Conservation (phyloP, 2,797 vertebrate genomes). For the Eurystomus glaucurus region DNA sequence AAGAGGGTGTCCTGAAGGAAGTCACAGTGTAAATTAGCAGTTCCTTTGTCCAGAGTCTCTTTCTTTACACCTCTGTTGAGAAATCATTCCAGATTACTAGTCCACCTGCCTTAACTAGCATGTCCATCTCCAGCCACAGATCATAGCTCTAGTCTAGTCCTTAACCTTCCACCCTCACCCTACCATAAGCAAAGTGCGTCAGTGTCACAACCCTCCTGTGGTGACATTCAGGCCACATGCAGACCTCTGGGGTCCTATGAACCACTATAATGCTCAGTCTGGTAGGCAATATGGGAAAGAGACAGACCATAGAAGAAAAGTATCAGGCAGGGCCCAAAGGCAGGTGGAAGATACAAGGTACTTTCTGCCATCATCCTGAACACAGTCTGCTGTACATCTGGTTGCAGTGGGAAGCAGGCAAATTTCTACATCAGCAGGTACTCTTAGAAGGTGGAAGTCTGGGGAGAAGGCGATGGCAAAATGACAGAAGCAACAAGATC, state of each 20-base stretch:
- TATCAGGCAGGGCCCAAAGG: not conserved
- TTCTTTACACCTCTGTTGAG: not conserved
- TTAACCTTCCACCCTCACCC: not conserved
- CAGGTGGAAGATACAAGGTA: not conserved
- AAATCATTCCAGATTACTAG: not conserved
- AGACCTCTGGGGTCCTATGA: rapidly evolving
- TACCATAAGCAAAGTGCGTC: not conserved
- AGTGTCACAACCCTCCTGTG: not conserved
- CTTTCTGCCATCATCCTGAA: not conserved
- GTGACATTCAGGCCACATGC: not conserved
- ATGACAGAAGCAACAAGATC: not conserved
- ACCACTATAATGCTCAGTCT: not conserved
- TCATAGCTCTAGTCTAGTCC: not conserved
- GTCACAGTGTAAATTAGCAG: rapidly evolving
- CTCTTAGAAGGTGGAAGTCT: not conserved
- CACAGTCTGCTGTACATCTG: too few relatives aligned
- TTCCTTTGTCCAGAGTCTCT: not conserved
- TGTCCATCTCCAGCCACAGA: not conserved
- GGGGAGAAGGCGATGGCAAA: not conserved
- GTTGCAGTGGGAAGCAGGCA: not conserved
- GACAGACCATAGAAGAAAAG: not conserved
- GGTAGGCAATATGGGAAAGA: not conserved
- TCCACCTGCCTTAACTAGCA: not conserved
- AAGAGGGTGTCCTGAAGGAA: not conserved
- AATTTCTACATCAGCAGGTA: not conserved